Evolutionary conservation across 2,888 invertebrate genomes (phyloP), one percentile per base, ranked within the genome.

Genomic region (Ophioninae sp.): DNA sequence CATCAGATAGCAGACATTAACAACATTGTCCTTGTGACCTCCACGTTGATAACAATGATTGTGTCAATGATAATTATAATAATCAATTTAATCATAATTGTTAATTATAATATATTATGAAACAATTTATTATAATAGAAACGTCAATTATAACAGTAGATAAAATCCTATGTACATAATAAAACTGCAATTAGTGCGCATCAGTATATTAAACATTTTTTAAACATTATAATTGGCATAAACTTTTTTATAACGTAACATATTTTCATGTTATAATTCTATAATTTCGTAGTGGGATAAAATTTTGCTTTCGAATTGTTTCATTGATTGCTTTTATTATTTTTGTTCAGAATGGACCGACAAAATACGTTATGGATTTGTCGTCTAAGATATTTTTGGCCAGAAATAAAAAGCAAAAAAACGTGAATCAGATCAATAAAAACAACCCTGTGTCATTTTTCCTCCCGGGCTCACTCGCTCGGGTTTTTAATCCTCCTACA

Each of bases 391-490:
- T 50, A 13, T 50, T 50, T 50, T 50, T 17, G 17, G 17, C 10
- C 7, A 8, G 7, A 21, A 21, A 59, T 21, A 20, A 59, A 20
- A 59, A 17, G 21, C 0, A 56, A 56, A 74, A 65, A 62, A 75
- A 86, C 75, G 68, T 83, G 86, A 85, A 87, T 80, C 85, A 75
- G 76, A 84, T 85, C 82, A 82, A 83, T 86, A 81, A 85, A 75
- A 39, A 69, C 72, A 80, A 79, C 57, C 44, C 79, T 7, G 75
- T 64, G 44, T 72, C 39, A 41, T 75, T 70, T 75, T 79, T 56
- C 17, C 59, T 30, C 41, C 23, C 39, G 37, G 37, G 65, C 50
- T 2, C 7, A 23, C 78, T n/a, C 56, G 23, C 57, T 20, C 8
- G 41, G 73, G 65, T 65, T 81, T 83, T 83, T 83, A 78, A 83